Conservation (phyloP, 2,888 invertebrate genomes). For the Podabrus alpinus region DNA sequence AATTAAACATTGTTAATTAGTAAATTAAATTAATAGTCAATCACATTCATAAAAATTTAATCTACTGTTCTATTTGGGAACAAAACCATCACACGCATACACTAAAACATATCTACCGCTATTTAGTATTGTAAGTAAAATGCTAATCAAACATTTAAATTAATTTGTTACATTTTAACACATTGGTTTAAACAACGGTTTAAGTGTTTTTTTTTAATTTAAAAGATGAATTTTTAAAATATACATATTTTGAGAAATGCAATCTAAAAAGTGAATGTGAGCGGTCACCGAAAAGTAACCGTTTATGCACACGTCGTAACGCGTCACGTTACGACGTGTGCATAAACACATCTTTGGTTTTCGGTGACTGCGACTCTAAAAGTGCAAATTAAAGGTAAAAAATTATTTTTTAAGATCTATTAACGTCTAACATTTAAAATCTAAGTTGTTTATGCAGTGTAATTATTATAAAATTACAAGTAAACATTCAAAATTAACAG, state of each 20-base stretch:
- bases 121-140: conserved; percentile 14
- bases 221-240: background rate
- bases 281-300: background rate
- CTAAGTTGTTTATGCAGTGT: background rate
- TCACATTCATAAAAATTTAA: conserved; percentile 12
- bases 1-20: conserved; percentile 15
- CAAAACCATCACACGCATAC: conserved; percentile 34
- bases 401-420: background rate
- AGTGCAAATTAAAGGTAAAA: background rate
- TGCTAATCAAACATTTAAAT: conserved; percentile 8
- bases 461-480: background rate
- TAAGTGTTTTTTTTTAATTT: background rate
- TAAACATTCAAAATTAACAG: background rate
- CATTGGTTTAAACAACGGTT: background rate
- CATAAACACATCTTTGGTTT: too few species aligned
- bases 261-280: background rate
- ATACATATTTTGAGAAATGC: background rate
- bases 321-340: too few species aligned
- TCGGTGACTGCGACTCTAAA: background rate
- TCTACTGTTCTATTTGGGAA: conserved; percentile 20
- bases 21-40: conserved; percentile 8
- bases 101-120: conserved; percentile 19
- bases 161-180: background rate
- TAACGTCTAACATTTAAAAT: background rate
- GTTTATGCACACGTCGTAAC: too few species aligned